Base-by-base conservation (phyloP, 2,797 vertebrate genomes). In the Sciurus vulgaris region DNA sequence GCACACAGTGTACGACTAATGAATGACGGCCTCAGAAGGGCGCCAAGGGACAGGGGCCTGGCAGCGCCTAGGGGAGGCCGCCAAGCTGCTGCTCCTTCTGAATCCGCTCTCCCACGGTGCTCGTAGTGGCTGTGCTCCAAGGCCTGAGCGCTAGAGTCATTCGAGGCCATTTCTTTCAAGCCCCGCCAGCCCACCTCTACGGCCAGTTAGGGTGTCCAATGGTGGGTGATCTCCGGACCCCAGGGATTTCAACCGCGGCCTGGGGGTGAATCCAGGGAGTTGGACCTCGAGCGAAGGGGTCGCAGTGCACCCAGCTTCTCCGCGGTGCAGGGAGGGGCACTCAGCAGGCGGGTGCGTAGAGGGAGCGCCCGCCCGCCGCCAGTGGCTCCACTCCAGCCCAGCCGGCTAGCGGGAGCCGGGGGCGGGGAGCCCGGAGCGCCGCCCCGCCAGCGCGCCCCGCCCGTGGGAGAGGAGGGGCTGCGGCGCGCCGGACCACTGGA, bases 381-480 rank as follows among this genome's bases (percentile, higher is more conserved):
- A 0, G 59, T 18, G 2, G 78, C 8, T n/a, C 61, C 44, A 17
- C 94, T 88, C 92, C 2, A 1, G 67, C 81, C 33, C 0, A 44
- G 93, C 77, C 24, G 17, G 65, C 79, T 2, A 3, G 77, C 87
- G 2, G 93, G 76, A 86, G 96, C 94, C 85, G 59, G 90, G 97
- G 96, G 95, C 96, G 95, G 97, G 91, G 91, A 97, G 89, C 95
- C 93, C 14, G 69, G 94, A 96, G 96, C 95, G 0, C 94, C 97
- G 95, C 94, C 95, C 94, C 44, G 63, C 95, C 96, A 38, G 94
- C 49, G 91, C 77, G 94, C 97, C 97, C 97, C 93, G 96, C 97
- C 96, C 92, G 96, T 67, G 91, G 86, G 96, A 96, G 97, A 97
- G 97, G 97, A 93, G 97, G 96, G 97, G 97, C 97, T 97, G 97